Evolutionary conservation across 2,797 vertebrate genomes (phyloP).

Genomic region (Mus spretus): DNA sequence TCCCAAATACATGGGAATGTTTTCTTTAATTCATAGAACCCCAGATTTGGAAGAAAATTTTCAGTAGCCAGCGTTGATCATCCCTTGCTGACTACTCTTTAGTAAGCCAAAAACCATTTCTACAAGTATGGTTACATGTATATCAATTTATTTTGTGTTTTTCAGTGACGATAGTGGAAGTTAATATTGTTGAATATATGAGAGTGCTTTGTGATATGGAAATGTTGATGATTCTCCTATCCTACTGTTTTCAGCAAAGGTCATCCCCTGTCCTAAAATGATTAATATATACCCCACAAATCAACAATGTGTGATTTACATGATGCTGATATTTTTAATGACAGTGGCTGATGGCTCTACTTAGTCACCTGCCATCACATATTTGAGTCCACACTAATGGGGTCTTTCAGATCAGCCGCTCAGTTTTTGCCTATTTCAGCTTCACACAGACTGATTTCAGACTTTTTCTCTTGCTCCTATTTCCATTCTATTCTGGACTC

Average conservation of each 20-base stretch:
- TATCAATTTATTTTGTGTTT: constrained; percentile 14
- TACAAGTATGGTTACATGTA: not conserved
- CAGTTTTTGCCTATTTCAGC: not conserved
- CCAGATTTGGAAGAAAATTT: not conserved
- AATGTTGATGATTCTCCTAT: not conserved
- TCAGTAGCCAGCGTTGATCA: not conserved
- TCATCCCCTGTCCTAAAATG: not conserved
- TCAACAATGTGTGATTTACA: not conserved
- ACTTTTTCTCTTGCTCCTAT: not conserved
- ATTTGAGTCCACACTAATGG: not conserved
- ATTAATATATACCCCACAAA: not conserved
- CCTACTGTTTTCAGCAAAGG: not conserved
- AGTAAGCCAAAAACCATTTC: not conserved
- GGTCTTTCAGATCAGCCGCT: not conserved
- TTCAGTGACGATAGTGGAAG: not conserved
- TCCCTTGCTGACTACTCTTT: not conserved
- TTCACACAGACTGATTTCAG: not conserved
- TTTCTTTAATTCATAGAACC: constrained; percentile 15
- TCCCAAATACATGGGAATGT: not conserved
- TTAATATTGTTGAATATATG: constrained; percentile 55
- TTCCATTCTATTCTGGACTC: constrained; percentile 44
- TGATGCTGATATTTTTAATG: not conserved
- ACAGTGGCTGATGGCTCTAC: not conserved
- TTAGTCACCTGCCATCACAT: not conserved
- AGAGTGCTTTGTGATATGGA: not conserved